A percentile compares a stretch with the other conserved stretches of the same genome.
Evolutionary conservation across 2,888 invertebrate genomes (phyloP).

Genomic region (Heliconius charithonia): DNA sequence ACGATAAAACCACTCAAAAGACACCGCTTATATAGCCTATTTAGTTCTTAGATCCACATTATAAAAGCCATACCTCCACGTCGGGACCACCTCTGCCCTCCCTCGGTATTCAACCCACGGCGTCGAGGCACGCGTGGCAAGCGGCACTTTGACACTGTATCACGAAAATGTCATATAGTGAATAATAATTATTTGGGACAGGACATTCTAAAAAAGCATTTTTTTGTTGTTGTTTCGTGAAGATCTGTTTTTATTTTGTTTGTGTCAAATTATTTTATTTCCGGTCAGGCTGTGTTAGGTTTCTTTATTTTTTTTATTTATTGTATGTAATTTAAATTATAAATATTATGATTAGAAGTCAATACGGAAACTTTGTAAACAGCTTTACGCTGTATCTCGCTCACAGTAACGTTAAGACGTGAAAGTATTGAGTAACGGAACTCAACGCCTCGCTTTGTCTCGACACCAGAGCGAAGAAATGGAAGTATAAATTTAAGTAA

Average conservation of each 20-base stretch:
- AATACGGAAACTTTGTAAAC: no score
- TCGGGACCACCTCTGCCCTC: conserved; percentile 38
- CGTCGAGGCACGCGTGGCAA: conserved; percentile 41
- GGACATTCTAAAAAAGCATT: background rate
- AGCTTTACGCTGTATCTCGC: no score
- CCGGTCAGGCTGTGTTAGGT: background rate
- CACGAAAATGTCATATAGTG: conserved; percentile 38
- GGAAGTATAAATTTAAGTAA: no score
- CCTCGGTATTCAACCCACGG: conserved; percentile 43
- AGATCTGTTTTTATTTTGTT: conserved; percentile 2
- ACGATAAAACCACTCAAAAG: background rate
- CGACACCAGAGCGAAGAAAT: no score
- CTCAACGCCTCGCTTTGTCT: no score
- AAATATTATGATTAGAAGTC: no score
- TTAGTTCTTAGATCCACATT: background rate
- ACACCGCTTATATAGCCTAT: background rate
- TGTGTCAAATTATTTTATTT: background rate
- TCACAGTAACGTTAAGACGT: no score
- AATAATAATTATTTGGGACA: conserved; percentile 36
- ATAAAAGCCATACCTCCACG: conserved; percentile 28
- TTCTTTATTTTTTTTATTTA: background rate
- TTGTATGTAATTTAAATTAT: background rate
- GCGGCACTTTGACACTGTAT: conserved; percentile 46
- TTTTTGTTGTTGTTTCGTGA: background rate
- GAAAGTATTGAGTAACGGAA: no score